phyloP scores from a whole-genome alignment of 2,797 vertebrate genomes.

The Silurus lanzhouensis region DNA sequence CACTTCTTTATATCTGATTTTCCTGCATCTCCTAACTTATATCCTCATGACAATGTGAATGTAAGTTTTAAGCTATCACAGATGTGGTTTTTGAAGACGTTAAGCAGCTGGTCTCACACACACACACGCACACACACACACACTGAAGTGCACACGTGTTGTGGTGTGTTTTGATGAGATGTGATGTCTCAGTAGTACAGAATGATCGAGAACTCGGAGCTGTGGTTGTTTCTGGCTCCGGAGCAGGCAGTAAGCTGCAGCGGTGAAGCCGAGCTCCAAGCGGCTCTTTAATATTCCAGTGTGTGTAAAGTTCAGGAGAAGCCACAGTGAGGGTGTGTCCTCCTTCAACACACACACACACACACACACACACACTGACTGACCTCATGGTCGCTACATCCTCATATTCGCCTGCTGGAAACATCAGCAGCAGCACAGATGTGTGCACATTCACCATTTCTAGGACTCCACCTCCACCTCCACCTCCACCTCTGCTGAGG shows the following conservation, averaged over 20 bases:
- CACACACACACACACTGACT: constrained; percentile 12
- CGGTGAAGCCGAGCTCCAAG: constrained; percentile 44
- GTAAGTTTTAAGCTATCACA: no score
- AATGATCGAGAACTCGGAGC: constrained; percentile 11
- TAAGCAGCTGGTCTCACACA: constrained; percentile 9
- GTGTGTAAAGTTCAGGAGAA: constrained; percentile 66
- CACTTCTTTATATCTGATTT: no score
- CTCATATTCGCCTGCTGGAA: constrained; percentile 71
- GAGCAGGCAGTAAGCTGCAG: constrained; percentile 22
- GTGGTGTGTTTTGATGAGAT: constrained; percentile 11
- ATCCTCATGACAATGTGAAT: no score
- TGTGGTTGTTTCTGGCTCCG: constrained; percentile 13
- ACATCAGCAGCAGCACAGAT: constrained; percentile 68
- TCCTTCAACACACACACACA: constrained; percentile 5
- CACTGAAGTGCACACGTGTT: neutral
- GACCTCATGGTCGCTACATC: constrained; percentile 24
- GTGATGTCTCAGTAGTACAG: constrained; percentile 9
- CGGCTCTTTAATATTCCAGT: constrained; percentile 82
- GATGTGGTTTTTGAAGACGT: no score
- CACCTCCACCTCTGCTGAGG: neutral
- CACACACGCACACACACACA: neutral
- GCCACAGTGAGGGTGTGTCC: constrained; percentile 81
- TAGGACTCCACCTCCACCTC: constrained; percentile 1
- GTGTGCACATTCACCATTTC: constrained; percentile 18
- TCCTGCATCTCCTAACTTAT: no score